Evolutionary conservation across 1,140 invertebrate genomes (phyloP).

Genomic region (Drosophila triauraria): DNA sequence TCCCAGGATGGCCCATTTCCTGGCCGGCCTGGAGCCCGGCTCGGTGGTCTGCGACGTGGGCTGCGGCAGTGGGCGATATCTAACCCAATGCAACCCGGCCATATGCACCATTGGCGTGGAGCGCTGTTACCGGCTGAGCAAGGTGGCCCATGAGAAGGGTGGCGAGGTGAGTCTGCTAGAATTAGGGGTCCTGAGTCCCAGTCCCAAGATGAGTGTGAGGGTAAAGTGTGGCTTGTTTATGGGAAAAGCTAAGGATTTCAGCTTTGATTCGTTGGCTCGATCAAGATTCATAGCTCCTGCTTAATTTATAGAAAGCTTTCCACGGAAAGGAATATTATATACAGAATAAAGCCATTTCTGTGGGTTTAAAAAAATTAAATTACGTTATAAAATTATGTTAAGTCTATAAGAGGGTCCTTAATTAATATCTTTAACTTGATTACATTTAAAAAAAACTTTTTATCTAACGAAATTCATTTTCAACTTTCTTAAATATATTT

Average conservation of each 20-base stretch:
- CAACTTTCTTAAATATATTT: background rate
- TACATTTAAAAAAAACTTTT: background rate
- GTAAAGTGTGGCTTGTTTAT: background rate
- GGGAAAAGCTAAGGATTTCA: too few species aligned
- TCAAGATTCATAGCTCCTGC: too few species aligned
- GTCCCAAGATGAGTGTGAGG: background rate
- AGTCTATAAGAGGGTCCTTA: too few species aligned
- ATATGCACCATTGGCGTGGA: slow-evolving; percentile 95
- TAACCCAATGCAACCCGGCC: slow-evolving; percentile 92
- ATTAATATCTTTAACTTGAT: too few species aligned
- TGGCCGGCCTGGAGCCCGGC: slow-evolving; percentile 94
- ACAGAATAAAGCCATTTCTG: too few species aligned
- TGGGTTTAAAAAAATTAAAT: too few species aligned
- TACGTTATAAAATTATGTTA: background rate
- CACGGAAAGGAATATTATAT: too few species aligned
- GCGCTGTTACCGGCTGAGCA: slow-evolving; percentile 92
- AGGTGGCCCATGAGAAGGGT: slow-evolving; percentile 90
- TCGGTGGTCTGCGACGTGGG: slow-evolving; percentile 97
- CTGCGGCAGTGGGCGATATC: slow-evolving; percentile 97
- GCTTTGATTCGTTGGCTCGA: too few species aligned
- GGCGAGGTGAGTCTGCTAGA: slow-evolving; percentile 89
- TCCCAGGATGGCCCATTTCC: slow-evolving; percentile 94
- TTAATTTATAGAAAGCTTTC: too few species aligned
- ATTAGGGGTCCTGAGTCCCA: slow-evolving; percentile 18
- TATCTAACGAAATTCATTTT: too few species aligned